Base-by-base conservation (phyloP, 2,113 vertebrate species). In the Tetraodon nigroviridis region DNA sequence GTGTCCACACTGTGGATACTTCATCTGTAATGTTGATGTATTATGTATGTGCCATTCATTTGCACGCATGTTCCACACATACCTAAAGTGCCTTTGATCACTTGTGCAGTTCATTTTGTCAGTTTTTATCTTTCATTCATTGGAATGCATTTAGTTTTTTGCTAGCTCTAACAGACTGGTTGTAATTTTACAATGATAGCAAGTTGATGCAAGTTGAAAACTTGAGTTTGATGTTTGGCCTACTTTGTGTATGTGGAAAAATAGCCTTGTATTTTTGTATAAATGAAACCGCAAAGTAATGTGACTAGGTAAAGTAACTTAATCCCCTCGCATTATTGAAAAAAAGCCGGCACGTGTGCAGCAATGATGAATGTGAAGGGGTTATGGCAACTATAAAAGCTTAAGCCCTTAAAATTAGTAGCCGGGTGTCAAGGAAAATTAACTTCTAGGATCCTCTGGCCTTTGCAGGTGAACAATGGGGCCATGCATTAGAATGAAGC, bases 401-500 rank as follows among this genome's bases (percentile, higher is more conserved):
- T 64, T 64, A 51, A 49, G 52, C 64, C 49, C 59, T 70, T 72
- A 86, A 3, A 89, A 88, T 88, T 79, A 86, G 84, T 75, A 73
- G 74, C 83, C 58, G 63, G 27, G 76, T 84, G 84, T 86, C 80
- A 77, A 58, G 55, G 69, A 86, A 86, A 84, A 88, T 85, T 68
- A 87, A 87, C 82, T 89, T 81, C 73, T 54, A 54, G 71, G 76
- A 68, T 83, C 79, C 64, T 10, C 57, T 71, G 83, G 82, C 76
- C 79, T 89, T 91, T 90, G 82, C 75, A 74, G 71, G 76, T 78
- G 70, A 74, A 90, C 88, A 90, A 89, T 71, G 68, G 84, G 64
- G 44, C 77, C 78, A 80, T 62, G 71, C 78, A 84, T 84, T 73
- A 68, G 74, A 84, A 85, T 83, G 72, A 78, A 76, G 71, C 79